A percentile compares a stretch with the other conserved stretches of the same genome.
phyloP scores from a whole-genome alignment of 2,113 vertebrate genomes.

The Thymallus thymallus region DNA sequence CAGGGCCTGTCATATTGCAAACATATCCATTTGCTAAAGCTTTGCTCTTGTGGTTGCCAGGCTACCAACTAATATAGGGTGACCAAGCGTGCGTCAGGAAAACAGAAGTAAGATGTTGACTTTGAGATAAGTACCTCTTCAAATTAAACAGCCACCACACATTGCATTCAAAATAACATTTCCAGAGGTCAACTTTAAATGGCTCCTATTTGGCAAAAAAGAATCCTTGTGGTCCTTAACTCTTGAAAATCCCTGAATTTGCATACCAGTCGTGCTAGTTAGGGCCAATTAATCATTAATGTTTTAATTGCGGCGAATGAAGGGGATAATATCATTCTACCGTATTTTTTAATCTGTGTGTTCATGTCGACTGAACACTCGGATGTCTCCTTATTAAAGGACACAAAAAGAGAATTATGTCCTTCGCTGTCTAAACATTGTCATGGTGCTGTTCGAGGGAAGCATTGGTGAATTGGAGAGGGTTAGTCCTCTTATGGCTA shows the following conservation, averaged over 20 bases:
- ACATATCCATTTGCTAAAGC: slow-evolving; percentile 63
- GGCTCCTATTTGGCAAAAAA: slow-evolving; percentile 69
- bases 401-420: slow-evolving; percentile 89
- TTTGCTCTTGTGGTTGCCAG: slow-evolving; percentile 70
- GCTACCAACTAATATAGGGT: slow-evolving; percentile 79
- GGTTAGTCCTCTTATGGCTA: slow-evolving; percentile 68
- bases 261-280: slow-evolving; percentile 79
- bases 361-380: slow-evolving; percentile 70
- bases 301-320: slow-evolving; percentile 85
- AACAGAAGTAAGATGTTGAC: slow-evolving; percentile 78
- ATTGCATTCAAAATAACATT: slow-evolving; percentile 75
- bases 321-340: slow-evolving; percentile 76
- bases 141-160: slow-evolving; percentile 73
- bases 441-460: slow-evolving; percentile 72
- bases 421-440: slow-evolving; percentile 78
- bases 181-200: slow-evolving; percentile 80
- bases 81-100: slow-evolving; percentile 69
- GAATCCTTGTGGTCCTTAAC: slow-evolving; percentile 71
- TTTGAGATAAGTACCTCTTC: slow-evolving; percentile 77
- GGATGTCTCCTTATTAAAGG: slow-evolving; percentile 86
- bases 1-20: slow-evolving; percentile 66
- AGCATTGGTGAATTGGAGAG: slow-evolving; percentile 73
- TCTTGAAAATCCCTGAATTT: slow-evolving; percentile 71
- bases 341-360: slow-evolving; percentile 58
- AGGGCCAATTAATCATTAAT: slow-evolving; percentile 82